Evolutionary conservation across 2,797 vertebrate genomes (phyloP).

Genomic region (Ptychobarbus kaznakovi): DNA sequence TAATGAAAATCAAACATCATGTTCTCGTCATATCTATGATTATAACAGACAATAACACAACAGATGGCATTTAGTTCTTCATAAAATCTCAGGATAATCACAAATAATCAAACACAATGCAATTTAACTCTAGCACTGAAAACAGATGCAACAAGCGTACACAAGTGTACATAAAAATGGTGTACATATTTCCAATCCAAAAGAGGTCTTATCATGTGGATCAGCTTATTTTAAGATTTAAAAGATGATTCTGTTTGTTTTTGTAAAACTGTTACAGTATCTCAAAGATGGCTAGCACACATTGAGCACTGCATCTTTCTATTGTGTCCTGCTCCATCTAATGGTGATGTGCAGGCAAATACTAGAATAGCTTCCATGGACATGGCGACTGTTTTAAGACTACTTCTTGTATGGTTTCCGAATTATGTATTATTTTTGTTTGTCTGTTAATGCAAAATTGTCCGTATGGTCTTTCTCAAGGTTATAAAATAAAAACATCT

Average conservation of each 20-base stretch:
- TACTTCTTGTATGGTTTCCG: not conserved
- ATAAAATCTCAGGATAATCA: not conserved
- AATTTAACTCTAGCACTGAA: not conserved
- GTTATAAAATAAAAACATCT: not conserved
- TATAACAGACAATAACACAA: not conserved
- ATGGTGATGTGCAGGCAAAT: constrained; percentile 16
- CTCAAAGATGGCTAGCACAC: constrained; percentile 23
- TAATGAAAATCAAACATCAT: not conserved
- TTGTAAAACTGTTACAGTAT: constrained; percentile 36
- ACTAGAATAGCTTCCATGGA: not conserved
- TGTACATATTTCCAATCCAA: constrained; percentile 2
- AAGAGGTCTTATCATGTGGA: constrained; percentile 20
- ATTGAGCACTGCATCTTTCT: constrained; percentile 18
- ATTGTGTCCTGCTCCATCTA: constrained; percentile 35
- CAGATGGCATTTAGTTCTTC: not conserved
- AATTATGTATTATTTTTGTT: not conserved
- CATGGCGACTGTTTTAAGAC: not conserved
- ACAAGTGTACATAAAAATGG: constrained; percentile 15
- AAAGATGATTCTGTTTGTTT: constrained; percentile 35
- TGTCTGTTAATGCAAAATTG: not conserved
- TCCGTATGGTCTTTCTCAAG: not conserved
- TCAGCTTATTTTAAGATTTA: constrained; percentile 30
- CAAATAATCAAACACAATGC: not conserved
- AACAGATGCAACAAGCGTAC: constrained; percentile 9
- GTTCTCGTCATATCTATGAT: not conserved